phyloP scores from a whole-genome alignment of 2,888 invertebrate genomes.

The Lasioglossum morio region DNA sequence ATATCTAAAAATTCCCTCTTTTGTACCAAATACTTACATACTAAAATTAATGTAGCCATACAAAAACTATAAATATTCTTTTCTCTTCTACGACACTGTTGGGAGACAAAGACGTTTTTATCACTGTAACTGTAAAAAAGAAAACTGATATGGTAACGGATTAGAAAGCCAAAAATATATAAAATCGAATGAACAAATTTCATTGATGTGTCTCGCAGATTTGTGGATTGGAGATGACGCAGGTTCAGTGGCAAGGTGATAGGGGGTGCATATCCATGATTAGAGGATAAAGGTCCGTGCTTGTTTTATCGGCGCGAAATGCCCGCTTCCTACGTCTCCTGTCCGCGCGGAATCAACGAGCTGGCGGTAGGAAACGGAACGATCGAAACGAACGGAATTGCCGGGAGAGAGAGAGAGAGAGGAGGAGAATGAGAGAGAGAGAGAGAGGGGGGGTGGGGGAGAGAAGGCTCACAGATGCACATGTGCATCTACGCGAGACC shows the following conservation, averaged over 20 bases:
- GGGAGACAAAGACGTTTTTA: too few species aligned
- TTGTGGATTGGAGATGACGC: not conserved
- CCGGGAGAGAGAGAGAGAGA: not conserved
- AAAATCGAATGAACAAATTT: too few species aligned
- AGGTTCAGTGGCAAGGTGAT: not conserved
- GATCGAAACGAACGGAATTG: not conserved
- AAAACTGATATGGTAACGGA: too few species aligned
- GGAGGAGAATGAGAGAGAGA: too few species aligned
- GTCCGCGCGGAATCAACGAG: constrained; percentile 31
- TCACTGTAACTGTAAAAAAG: too few species aligned
- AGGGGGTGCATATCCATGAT: not conserved
- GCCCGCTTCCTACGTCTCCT: constrained; percentile 43
- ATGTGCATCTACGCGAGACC: constrained; percentile 66
- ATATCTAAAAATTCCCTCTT: too few species aligned
- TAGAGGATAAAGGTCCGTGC: not conserved
- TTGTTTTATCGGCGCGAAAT: constrained; percentile 37
- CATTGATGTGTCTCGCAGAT: not conserved
- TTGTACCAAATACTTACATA: too few species aligned
- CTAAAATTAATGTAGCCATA: too few species aligned
- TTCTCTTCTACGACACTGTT: too few species aligned
- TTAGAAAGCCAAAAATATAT: too few species aligned
- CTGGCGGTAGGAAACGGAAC: not conserved
- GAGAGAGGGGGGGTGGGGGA: not conserved
- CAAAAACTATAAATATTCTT: too few species aligned
- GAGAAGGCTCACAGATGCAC: constrained; percentile 52